Evolutionary conservation across 2,888 invertebrate species (phyloP), one percentile per base, ranked within the genome.

Genomic region (Xanthorhoe spadicearia): DNA sequence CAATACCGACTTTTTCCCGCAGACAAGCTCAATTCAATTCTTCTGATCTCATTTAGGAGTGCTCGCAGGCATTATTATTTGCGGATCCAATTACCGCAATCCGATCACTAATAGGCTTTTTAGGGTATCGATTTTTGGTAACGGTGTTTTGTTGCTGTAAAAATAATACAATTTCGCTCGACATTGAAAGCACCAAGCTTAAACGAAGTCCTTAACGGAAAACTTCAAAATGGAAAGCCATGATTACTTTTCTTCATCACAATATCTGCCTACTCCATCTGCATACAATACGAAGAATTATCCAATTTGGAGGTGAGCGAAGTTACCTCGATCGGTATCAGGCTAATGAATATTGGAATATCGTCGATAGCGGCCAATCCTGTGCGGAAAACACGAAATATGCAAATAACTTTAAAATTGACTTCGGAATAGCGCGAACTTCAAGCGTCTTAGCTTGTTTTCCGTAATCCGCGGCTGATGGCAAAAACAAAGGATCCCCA

Each of bases 341-440:
- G 61, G 54, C 74, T 77, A 75, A 78, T 77, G 77, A 78, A 82
- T 77, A 81, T 79, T 79, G 75, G 75, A 79, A 78, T 79, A 80
- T 79, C 76, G 74, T 65, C 66, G 69, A 75, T 71, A 70, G 66
- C 70, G 70, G 66, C 76, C 75, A 77, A 75, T 72, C 75, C 78
- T 75, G 75, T 69, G 70, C 71, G 79, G 80, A 79, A 83, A 85
- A 84, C 80, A 83, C 80, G 79, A 83, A 87, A 85, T 86, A 88
- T 87, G 87, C 83, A 84, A 87, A 87, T 86, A 80, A 80, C 80
- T 86, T 85, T 83, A 81, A 86, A 86, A 87, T 87, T 84, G 81
- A 83, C 85, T 87, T 83, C 72, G 80, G 76, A 81, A 81, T 79
- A 73, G 75, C 77, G 63, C 69, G 65, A 74, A 81, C 73, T 76